Percentiles rank a stretch among this genome's conserved stretches.
phyloP scores from a whole-genome alignment of 2,797 vertebrate species.

The Crenichthys baileyi region DNA sequence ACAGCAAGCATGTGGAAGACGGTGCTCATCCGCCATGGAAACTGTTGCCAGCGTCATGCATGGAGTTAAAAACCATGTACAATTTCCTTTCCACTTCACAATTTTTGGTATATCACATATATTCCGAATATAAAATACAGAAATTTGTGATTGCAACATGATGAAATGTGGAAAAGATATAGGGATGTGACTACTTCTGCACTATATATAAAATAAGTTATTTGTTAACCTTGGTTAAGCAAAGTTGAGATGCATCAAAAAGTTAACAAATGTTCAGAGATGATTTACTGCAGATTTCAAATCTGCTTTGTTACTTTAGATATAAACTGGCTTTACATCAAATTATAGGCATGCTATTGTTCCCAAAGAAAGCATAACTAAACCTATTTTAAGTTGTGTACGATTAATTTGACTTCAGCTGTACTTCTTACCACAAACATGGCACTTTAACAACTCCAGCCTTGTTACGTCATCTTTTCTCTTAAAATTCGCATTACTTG shows the following conservation, averaged over 20 bases:
- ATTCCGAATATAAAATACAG: not conserved
- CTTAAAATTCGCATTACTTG: constrained; percentile 19
- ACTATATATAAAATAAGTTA: not conserved
- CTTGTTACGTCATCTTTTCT: constrained; percentile 5
- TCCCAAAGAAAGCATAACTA: constrained; percentile 14
- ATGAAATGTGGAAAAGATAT: not conserved
- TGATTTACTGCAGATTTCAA: constrained; percentile 38
- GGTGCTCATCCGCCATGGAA: not conserved
- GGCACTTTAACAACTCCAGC: constrained; percentile 33
- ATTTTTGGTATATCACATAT: not conserved
- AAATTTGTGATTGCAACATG: not conserved
- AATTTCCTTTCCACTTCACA: not conserved
- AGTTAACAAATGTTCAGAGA: constrained; percentile 38
- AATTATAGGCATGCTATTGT: constrained; percentile 1
- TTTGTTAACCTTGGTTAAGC: not conserved
- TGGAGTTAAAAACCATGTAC: not conserved
- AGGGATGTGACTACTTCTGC: not conserved
- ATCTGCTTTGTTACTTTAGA: constrained; percentile 4
- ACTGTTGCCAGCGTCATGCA: not conserved
- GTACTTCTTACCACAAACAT: constrained; percentile 28
- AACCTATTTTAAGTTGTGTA: constrained; percentile 1
- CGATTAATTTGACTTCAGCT: constrained; percentile 22
- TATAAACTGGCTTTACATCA: constrained; percentile 21
- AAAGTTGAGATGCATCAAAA: not conserved
- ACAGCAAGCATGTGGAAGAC: not conserved